Evolutionary conservation across 1,140 invertebrate species (phyloP), one percentile per base, ranked within the genome.

Genomic region (Lordiphosa clarofinis): DNA sequence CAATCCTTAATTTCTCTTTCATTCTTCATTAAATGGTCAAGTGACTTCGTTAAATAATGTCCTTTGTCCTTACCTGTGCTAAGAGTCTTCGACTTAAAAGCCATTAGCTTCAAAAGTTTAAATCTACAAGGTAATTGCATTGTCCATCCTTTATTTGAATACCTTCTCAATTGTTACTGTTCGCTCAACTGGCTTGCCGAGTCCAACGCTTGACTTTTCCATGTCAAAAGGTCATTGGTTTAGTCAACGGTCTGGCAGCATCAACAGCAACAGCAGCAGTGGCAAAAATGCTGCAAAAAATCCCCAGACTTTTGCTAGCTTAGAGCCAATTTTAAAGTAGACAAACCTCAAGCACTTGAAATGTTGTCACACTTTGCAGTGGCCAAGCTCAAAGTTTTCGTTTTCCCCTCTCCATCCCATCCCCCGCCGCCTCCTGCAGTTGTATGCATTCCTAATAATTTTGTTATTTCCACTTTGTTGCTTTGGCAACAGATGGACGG

Each of bases 141-240:
- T 28, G 47, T 37, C 31, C 4, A 0, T 3, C 24, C 13, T 3
- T 37, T 0, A 11, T 43, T 10, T 36, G 7, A n/a, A 13, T 6
- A 28, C 24, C 6, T 28, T 6, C 24, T 28, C 6, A 28, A 24
- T 8, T 59, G 66, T 61, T 72, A 48, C 6, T 55, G 43, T 44
- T 72, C 36, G 65, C 46, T 43, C 55, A 53, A 64, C 68, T 63
- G 66, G 59, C 59, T 64, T 40, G 57, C 55, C 71, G 57, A 58
- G 48, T 59, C 56, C 55, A 36, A 55, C 62, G 58, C 54, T 65
- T 59, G 55, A 53, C 58, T 61, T 55, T 62, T 56, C 62, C 47
- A 58, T 79, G 69, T 79, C 65, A 63, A 79, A 79, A 74, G 75
- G 75, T 81, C 69, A 79, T 81, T 74, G 75, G 57, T 81, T 56